These are phyloP conservation scores for Porphyrio hochstetteri DNA, from an alignment of 2,113 vertebrate genomes.

Conservation along the genomic window DNA sequence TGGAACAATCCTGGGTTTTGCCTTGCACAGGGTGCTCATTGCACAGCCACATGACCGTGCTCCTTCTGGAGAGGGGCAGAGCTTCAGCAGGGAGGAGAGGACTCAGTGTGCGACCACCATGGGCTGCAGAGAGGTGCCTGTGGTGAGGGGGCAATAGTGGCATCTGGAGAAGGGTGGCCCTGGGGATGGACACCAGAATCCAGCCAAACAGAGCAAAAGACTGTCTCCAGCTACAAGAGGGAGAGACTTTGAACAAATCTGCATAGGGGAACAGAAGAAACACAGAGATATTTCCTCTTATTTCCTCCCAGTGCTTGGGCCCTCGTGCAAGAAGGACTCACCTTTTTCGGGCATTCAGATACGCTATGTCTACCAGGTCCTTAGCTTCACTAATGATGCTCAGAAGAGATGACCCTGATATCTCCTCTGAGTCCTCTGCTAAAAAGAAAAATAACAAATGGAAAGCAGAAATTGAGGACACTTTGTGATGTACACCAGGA, in stretches of 20 bases:
- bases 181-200: not conserved
- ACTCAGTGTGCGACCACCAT: accelerated
- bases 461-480: not conserved
- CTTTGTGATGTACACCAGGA: not conserved
- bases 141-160: not conserved
- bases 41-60: not conserved
- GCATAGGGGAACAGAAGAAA: not conserved
- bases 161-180: not conserved
- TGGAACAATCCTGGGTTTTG: not conserved
- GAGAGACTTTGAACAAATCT: not conserved
- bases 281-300: not conserved
- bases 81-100: not conserved
- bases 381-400: constrained; percentile 1
- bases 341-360: not conserved
- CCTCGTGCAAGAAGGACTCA: not conserved
- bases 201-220: not conserved
- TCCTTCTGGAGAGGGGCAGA: not conserved
- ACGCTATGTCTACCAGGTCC: not conserved
- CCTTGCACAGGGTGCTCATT: not conserved
- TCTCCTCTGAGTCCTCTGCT: not conserved
- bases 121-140: not conserved
- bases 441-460: not conserved
- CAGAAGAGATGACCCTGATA: not conserved
- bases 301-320: not conserved
- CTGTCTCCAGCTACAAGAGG: not conserved